Evolutionary conservation across 2,888 invertebrate genomes (phyloP).

Genomic region (Nysson spinosus): DNA sequence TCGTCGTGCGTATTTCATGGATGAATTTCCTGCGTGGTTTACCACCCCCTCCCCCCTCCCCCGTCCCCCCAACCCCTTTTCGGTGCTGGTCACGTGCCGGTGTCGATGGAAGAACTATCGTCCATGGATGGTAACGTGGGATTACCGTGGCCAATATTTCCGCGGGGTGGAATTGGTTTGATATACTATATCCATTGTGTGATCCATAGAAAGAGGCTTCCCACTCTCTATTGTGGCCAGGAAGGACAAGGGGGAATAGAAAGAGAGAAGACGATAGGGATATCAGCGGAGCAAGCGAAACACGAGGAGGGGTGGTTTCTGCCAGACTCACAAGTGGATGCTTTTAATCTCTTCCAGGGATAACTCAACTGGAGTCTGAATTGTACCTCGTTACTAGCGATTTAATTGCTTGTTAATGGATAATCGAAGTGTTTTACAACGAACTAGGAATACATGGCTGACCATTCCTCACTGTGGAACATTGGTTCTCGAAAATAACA

Average conservation of each 20-base stretch:
- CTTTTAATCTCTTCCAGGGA: conserved; percentile 65
- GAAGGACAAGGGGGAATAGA: conserved; percentile 48
- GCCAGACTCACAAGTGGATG: conserved; percentile 66
- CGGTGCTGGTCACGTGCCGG: conserved; percentile 49
- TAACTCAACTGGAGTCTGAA: conserved; percentile 58
- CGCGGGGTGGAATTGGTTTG: conserved; percentile 68
- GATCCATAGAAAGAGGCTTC: conserved; percentile 64
- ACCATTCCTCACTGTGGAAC: conserved; percentile 13
- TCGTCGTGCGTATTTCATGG: conserved; percentile 46
- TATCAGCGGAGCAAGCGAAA: conserved; percentile 9
- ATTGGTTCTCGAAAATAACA: conserved; percentile 4
- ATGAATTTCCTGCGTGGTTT: conserved; percentile 46
- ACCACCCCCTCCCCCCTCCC: too few species aligned
- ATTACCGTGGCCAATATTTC: conserved; percentile 66
- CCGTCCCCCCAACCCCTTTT: conserved; percentile 29
- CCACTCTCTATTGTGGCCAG: conserved; percentile 59
- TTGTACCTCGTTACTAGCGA: conserved; percentile 53
- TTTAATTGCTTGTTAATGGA: conserved; percentile 60
- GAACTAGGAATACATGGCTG: conserved; percentile 13
- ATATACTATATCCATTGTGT: conserved; percentile 71
- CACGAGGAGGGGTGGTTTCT: conserved; percentile 50
- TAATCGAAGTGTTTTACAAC: conserved; percentile 49
- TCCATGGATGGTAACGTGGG: conserved; percentile 56
- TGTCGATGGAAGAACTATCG: conserved; percentile 58
- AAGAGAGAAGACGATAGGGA: conserved; percentile 32